phyloP scores from a whole-genome alignment of 2,888 invertebrate species.

The Gasteruption jaculator region DNA sequence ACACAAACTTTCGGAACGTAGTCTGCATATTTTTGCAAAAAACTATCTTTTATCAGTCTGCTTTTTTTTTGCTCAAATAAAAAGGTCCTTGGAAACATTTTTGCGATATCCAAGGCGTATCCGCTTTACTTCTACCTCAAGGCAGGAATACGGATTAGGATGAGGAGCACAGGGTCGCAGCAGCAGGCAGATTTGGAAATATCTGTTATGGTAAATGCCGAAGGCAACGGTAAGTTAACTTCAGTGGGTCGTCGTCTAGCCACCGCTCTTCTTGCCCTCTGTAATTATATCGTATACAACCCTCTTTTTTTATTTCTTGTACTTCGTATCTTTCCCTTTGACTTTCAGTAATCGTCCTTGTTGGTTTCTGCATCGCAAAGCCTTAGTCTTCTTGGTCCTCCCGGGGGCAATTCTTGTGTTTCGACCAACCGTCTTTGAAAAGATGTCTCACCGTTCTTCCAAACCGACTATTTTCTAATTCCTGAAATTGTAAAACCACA shows the following conservation, averaged over 20 bases:
- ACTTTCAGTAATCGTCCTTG: slow-evolving; percentile 12
- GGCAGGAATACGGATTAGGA: slow-evolving; percentile 46
- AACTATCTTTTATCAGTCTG: no score
- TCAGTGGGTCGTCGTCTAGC: slow-evolving; percentile 44
- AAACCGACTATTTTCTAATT: no score
- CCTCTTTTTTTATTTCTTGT: slow-evolving; percentile 27
- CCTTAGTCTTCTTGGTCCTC: slow-evolving; percentile 28
- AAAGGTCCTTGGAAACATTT: slow-evolving; percentile 11
- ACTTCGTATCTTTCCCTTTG: slow-evolving; percentile 24
- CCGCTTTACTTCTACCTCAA: slow-evolving; percentile 36
- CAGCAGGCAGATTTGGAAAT: slow-evolving; percentile 37
- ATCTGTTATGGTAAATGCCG: no score
- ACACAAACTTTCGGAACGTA: no score
- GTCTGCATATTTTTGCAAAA: no score
- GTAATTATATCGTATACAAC: slow-evolving; percentile 41
- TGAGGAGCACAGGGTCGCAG: slow-evolving; percentile 27
- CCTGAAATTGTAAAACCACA: no score
- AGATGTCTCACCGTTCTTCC: slow-evolving; percentile 16
- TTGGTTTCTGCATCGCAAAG: slow-evolving; percentile 12
- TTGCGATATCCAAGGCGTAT: slow-evolving; percentile 31
- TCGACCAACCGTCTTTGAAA: slow-evolving; percentile 27
- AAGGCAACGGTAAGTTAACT: slow-evolving; percentile 37
- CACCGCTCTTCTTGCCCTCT: slow-evolving; percentile 45
- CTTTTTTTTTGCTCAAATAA: slow-evolving; percentile 7
- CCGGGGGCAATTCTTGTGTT: slow-evolving; percentile 35